phyloP scores from a whole-genome alignment of 1,140 invertebrate species.

The Varroa destructor region DNA sequence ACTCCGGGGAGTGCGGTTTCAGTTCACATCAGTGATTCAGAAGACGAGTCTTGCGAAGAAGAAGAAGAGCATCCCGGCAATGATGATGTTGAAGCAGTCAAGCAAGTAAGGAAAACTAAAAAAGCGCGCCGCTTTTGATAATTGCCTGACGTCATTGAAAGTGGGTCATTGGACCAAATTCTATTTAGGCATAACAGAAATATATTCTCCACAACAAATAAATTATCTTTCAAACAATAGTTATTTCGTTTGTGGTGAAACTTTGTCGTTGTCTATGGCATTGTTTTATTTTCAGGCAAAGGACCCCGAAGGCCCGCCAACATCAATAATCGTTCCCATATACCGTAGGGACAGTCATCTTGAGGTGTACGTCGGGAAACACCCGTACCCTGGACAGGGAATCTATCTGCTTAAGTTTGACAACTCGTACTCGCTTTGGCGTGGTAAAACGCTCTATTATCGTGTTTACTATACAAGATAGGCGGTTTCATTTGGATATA shows the following conservation, averaged over 20 bases:
- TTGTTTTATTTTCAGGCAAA: not conserved
- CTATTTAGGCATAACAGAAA: too few relatives aligned
- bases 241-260: too few relatives aligned
- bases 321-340: slow-evolving; percentile 72
- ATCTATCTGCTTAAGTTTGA: slow-evolving; percentile 98
- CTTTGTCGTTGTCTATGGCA: too few relatives aligned
- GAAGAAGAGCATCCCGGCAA: slow-evolving; percentile 37
- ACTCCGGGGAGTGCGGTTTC: slow-evolving; percentile 61
- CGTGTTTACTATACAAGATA: slow-evolving; percentile 78
- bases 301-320: slow-evolving; percentile 45
- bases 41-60: slow-evolving; percentile 72
- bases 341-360: slow-evolving; percentile 88
- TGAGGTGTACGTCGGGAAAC: slow-evolving; percentile 92
- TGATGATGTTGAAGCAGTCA: slow-evolving; percentile 20
- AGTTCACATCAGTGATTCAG: slow-evolving; percentile 78
- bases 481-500: not conserved
- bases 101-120: not conserved
- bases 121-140: too few relatives aligned
- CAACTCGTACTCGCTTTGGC: slow-evolving; percentile 97
- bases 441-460: slow-evolving; percentile 97
- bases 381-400: slow-evolving; percentile 88
- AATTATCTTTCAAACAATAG: too few relatives aligned
- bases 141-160: too few relatives aligned
- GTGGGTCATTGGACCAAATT: too few relatives aligned
- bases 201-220: too few relatives aligned